These are phyloP conservation scores for Xiphorhynchus elegans DNA, from an alignment of 2,113 vertebrate species.

Conservation along the genomic window DNA sequence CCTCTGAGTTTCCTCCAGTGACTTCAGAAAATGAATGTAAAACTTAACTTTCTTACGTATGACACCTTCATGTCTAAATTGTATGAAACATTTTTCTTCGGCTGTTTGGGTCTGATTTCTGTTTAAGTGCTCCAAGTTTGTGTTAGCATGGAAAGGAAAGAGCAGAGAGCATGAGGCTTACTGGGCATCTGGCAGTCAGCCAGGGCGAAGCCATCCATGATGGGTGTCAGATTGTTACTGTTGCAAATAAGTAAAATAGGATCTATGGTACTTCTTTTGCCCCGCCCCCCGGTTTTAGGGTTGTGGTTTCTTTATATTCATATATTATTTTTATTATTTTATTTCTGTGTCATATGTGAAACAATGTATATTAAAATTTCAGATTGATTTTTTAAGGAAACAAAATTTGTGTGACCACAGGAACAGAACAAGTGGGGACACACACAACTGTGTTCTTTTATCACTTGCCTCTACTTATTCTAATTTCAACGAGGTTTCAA, in stretches of 20 bases:
- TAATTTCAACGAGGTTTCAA: background rate
- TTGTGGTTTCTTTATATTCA: background rate
- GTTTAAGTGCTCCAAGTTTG: background rate
- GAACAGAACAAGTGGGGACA: background rate
- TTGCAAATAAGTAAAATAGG: background rate
- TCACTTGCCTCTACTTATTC: background rate
- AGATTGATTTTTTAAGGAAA: background rate
- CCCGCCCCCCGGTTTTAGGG: background rate
- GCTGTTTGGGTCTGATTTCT: background rate
- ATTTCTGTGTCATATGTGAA: background rate
- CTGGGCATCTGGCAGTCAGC: background rate
- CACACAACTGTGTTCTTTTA: background rate
- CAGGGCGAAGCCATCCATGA: background rate
- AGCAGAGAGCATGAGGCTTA: fast-evolving
- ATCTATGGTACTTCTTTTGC: background rate
- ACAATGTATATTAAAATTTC: background rate
- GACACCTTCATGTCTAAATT: background rate
- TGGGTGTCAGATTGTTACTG: background rate
- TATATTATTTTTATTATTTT: background rate
- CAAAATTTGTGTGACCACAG: background rate
- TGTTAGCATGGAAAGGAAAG: background rate
- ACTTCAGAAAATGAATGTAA: background rate
- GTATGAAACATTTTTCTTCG: background rate
- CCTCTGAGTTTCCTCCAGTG: background rate
- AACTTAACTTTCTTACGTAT: background rate